Base-by-base conservation (phyloP, 2,113 vertebrate genomes). In the Illadopsis cleaveri region DNA sequence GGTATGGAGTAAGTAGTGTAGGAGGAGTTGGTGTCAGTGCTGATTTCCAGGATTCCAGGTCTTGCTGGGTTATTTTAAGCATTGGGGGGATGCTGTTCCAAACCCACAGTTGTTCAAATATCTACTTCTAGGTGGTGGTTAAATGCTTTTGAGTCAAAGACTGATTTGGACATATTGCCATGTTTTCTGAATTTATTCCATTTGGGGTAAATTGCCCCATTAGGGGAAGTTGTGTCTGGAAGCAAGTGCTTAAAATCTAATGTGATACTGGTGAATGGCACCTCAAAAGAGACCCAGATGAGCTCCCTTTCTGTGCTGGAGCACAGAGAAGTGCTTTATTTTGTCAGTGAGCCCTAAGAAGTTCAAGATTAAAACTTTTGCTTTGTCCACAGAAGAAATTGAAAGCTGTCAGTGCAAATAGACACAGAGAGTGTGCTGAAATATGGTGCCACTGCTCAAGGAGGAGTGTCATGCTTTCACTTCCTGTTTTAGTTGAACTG, bases 371-470 rank as follows among this genome's bases (percentile, higher is more conserved):
- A 44, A 75, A 75, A 44, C 9, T 45, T 47, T 2, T 5, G 9
- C 27, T 78, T 68, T 82, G 27, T 78, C 24, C 33, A 22, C n/a
- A 56, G 48, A 58, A 78, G 53, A 61, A 64, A 51, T 3, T 9
- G 76, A 77, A 90, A 78, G 27, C 38, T 82, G 15, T 35, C 0
- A 0, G 14, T 33, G 47, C 5, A 64, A 71, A 60, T 0, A 3
- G 1, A 1, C 50, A 8, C 25, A 0, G 0, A 28, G 22, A 18
- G 5, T 7, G 5, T 20, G 13, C 18, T 44, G 51, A 48, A 78
- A 28, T 37, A 11, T 0, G 1, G 23, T 50, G 40, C 13, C 22
- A 1, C 37, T 60, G n/a, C 44, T 82, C 33, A 3, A 51, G 38
- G 33, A 82, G 22, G 24, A 35, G 15, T 0, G 0, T 15, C n/a